phyloP scores from a whole-genome alignment of 30 jellyfish, hydroid and myxozoan species.

The Cassiopea andromeda region DNA sequence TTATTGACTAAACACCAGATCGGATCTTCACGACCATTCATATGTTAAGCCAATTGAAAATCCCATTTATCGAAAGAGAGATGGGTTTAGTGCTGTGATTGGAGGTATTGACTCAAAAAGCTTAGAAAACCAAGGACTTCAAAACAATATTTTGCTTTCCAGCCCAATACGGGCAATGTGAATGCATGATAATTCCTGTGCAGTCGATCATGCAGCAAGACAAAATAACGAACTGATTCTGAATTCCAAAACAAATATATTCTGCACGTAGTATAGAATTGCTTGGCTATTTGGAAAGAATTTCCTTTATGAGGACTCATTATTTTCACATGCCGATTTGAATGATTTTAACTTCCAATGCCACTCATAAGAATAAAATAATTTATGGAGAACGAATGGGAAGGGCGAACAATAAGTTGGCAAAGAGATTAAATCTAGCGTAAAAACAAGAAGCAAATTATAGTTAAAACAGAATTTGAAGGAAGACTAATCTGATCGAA shows the following conservation, averaged over 20 bases:
- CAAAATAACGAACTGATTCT: not conserved
- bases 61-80: not conserved
- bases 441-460: no score
- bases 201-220: not conserved
- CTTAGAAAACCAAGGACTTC: not conserved
- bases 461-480: not conserved
- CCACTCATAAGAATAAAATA: no score
- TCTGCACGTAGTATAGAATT: no score
- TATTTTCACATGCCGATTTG: no score
- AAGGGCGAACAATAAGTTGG: no score
- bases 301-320: no score
- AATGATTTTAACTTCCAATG: no score
- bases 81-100: not conserved
- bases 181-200: not conserved
- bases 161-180: not conserved
- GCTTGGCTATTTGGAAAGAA: no score
- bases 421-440: no score
- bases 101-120: not conserved
- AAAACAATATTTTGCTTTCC: not conserved
- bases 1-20: not conserved
- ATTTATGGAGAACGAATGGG: no score
- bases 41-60: not conserved
- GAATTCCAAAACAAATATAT: no score
- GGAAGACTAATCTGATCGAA: not conserved
- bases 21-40: not conserved